Evolutionary conservation across 2,888 invertebrate species (phyloP), one percentile per base, ranked within the genome.

Genomic region (Leptothorax acervorum): DNA sequence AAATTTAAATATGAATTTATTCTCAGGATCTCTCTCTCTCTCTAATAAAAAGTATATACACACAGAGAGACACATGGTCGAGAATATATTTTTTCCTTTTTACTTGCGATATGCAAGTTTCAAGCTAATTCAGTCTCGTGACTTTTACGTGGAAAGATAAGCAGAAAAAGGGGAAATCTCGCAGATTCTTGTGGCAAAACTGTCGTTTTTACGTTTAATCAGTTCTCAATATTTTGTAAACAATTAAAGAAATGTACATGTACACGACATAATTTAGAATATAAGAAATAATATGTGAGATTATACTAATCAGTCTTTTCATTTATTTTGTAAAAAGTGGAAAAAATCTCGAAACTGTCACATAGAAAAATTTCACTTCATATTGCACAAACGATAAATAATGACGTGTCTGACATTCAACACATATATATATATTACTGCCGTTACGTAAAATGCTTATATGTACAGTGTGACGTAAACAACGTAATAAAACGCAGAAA

Each of bases 1-100:
- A 12, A 23, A 23, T 48, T 62, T 23, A 78, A 78, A 45, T 42
- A 42, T 23, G 48, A 66, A 48, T 73, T 51, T 70, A 31, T 73
- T 39, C 42, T 28, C 28, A 18, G 3, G 11, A 5, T 15, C 5
- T 55, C 18, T 39, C 15, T 8, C 15, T 5, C 23, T 65, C 28
- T 62, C 35, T 63, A 6, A 35, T 62, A 35, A 35, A 60, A 60
- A 62, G 9, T 15, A 35, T 3, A 39, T 8, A 65, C 3, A 15
- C 15, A 65, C 39, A 39, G 0, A 35, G 6, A 42, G 3, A n/a
- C 3, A 2, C 5, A 9, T 55, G 23, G 1, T 3, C n/a, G 53
- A n/a, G n/a, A 55, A 55, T 9, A 23, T 53, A 53, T n/a, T 53
- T 71, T 31, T 53, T 35, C n/a, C 23, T 55, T 39, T 35, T 42